Conservation (phyloP, 2,113 vertebrate species). For the Trogon surrucura region DNA sequence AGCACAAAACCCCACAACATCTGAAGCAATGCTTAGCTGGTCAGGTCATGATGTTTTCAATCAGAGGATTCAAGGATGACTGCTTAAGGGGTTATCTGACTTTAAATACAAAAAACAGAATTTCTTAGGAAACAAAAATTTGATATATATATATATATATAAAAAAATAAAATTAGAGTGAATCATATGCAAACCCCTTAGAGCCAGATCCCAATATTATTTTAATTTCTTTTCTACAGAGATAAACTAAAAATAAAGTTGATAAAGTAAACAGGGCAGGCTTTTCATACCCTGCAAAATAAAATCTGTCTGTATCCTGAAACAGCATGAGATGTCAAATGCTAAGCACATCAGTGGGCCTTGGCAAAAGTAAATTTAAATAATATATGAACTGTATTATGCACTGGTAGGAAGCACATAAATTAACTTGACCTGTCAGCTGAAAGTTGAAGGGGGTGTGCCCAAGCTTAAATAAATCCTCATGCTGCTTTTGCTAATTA, state of each 20-base stretch:
- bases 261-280: constrained; percentile 18
- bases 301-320: constrained; percentile 46
- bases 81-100: background rate
- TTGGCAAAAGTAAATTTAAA: constrained; percentile 73
- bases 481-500: constrained; percentile 66
- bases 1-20: background rate
- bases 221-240: background rate
- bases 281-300: constrained; percentile 38
- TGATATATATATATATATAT: too few relatives aligned
- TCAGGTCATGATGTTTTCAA: background rate
- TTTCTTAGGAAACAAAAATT: background rate
- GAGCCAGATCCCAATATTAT: background rate
- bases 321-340: constrained; percentile 60
- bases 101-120: background rate
- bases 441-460: constrained; percentile 39
- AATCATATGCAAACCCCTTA: background rate
- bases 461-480: constrained; percentile 45
- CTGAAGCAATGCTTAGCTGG: background rate
- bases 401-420: constrained; percentile 36
- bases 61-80: background rate
- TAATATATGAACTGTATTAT: constrained; percentile 69
- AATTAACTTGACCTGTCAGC: constrained; percentile 63
- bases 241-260: background rate
- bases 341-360: constrained; percentile 37
- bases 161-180: background rate